phyloP scores from a whole-genome alignment of 2,113 vertebrate species.

The Struthidea cinerea region DNA sequence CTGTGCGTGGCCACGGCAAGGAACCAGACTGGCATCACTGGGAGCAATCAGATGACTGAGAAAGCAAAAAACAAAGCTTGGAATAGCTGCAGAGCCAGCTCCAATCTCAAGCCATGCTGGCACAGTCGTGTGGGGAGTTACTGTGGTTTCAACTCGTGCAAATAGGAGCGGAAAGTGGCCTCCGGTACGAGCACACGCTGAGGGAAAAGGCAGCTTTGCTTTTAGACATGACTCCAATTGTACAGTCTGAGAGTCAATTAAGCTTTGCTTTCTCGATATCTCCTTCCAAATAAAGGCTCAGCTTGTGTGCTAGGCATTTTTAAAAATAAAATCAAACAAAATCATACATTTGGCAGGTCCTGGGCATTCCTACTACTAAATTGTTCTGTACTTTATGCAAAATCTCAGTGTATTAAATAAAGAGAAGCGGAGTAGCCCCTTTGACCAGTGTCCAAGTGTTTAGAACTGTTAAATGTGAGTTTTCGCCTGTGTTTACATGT shows the following conservation, averaged over 20 bases:
- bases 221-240: neutral
- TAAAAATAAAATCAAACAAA: constrained; percentile 42
- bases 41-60: neutral
- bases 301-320: constrained; percentile 19
- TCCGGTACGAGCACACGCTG: neutral
- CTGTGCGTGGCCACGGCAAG: rapidly evolving
- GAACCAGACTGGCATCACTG: neutral
- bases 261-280: neutral
- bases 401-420: neutral
- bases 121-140: neutral
- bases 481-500: constrained; percentile 65
- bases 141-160: neutral
- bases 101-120: neutral
- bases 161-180: constrained; percentile 48
- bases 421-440: constrained; percentile 19
- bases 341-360: constrained; percentile 25
- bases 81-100: neutral
- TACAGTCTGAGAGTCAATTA: constrained; percentile 22
- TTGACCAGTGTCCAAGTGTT: constrained; percentile 57
- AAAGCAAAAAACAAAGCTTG: neutral
- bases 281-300: constrained; percentile 27
- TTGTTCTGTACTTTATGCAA: constrained; percentile 7
- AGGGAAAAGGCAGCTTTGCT: constrained; percentile 24
- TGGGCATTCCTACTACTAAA: neutral
- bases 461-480: constrained; percentile 53